Base-by-base conservation (phyloP, 2,888 invertebrate genomes). In the Polydrusus tereticollis region DNA sequence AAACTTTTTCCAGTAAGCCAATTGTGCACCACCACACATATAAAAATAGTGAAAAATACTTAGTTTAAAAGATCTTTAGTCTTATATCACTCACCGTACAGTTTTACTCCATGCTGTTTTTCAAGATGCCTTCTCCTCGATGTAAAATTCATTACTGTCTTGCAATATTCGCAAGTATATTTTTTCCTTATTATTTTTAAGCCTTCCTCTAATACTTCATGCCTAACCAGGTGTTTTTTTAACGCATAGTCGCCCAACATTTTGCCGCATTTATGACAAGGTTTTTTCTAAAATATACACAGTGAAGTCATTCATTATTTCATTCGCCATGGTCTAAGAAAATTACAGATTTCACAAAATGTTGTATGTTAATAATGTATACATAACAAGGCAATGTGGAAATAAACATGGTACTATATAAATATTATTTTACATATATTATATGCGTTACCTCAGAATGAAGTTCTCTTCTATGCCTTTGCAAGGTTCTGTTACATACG, bases 151-250 rank as follows among this genome's bases (percentile, higher is more conserved):
- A 63, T 63, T 20, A 47, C 21, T 21, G 20, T 63, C 6, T 50
- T 50, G 33, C 63, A 63, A 50, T 47, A 33, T 63, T 63, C 63
- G n/a, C 63, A 63, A 1, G 45, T 45, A 29, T 50, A 63, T 47
- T 63, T 63, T 50, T 63, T 63, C 16, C 21, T 26, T 18, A 12
- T 29, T 33, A 63, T 33, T 36, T 63, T 33, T 20, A 47, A 33
- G 8, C 47, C 47, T 12, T 20, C 47, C 36, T 63, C 63, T 36
- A 47, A 21, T 50, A 45, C 50, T 33, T 36, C 6, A 33, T 63
- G 63, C 10, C 50, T 20, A 10, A 36, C 21, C n/a, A 63, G 36
- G 33, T 63, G 63, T 36, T 63, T 50, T n/a, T 63, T 63, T 63
- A 63, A 33, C 2, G 63, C 50, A 33, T 45, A 63, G 14, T 50